Evolutionary conservation across 2,888 invertebrate species (phyloP).

Genomic region (Bruchidius siliquastri): DNA sequence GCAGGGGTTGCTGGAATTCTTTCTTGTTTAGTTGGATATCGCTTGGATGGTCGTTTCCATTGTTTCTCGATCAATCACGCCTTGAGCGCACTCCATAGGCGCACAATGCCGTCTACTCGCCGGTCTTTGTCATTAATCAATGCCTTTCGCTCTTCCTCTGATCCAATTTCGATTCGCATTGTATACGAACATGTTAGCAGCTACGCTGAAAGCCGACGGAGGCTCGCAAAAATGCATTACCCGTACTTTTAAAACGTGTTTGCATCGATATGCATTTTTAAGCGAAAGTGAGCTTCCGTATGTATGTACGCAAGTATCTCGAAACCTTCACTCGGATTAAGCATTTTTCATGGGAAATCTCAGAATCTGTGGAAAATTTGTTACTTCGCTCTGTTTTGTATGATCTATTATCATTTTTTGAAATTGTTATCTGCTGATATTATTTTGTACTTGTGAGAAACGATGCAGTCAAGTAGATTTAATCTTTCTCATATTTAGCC

Average conservation of each 20-base stretch:
- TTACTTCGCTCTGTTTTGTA: too few species aligned
- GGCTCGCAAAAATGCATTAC: background rate
- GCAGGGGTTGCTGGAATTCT: background rate
- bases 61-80: background rate
- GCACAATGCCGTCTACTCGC: background rate
- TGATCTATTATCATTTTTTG: too few species aligned
- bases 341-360: too few species aligned
- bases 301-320: too few species aligned
- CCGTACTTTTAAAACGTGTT: background rate
- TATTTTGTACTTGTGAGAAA: too few species aligned
- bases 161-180: background rate
- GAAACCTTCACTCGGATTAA: too few species aligned
- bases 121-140: background rate
- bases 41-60: background rate
- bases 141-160: background rate
- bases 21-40: background rate
- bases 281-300: too few species aligned
- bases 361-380: too few species aligned
- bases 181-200: background rate
- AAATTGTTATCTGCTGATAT: too few species aligned
- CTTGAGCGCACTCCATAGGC: background rate
- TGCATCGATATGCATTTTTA: too few species aligned
- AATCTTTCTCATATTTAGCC: too few species aligned
- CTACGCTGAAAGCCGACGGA: background rate
- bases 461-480: too few species aligned